Evolutionary conservation across 2,113 vertebrate species (phyloP).

Genomic region (Urocolius indicus): DNA sequence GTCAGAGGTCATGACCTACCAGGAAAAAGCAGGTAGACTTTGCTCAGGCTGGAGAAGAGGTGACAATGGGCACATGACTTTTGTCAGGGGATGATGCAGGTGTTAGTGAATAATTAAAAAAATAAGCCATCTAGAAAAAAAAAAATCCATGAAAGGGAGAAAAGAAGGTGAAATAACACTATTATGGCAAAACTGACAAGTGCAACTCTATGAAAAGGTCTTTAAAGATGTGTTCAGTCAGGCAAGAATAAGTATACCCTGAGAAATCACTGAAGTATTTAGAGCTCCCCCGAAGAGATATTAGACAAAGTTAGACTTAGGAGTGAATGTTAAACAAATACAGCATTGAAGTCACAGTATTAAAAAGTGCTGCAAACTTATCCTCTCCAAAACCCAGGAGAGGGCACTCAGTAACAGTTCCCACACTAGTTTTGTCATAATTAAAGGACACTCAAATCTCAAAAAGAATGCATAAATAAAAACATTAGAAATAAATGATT

Average conservation of each 20-base stretch:
- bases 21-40: background rate
- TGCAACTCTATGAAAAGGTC: background rate
- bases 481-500: background rate
- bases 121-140: background rate
- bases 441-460: background rate
- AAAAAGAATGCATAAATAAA: background rate
- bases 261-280: background rate
- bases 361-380: background rate
- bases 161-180: background rate
- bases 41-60: background rate
- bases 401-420: background rate
- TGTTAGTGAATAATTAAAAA: background rate
- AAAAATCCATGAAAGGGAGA: background rate
- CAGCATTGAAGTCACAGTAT: background rate
- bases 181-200: background rate
- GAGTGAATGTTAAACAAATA: conserved; percentile 20
- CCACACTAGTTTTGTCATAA: background rate
- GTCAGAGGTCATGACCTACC: background rate
- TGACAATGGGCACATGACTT: background rate
- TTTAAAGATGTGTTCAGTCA: conserved; percentile 18
- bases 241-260: background rate
- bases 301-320: background rate
- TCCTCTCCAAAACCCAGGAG: background rate
- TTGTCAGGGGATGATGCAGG: background rate
- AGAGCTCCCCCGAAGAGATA: accelerated